phyloP scores from a whole-genome alignment of 1,140 invertebrate genomes.

The Drosophila tsacasi region DNA sequence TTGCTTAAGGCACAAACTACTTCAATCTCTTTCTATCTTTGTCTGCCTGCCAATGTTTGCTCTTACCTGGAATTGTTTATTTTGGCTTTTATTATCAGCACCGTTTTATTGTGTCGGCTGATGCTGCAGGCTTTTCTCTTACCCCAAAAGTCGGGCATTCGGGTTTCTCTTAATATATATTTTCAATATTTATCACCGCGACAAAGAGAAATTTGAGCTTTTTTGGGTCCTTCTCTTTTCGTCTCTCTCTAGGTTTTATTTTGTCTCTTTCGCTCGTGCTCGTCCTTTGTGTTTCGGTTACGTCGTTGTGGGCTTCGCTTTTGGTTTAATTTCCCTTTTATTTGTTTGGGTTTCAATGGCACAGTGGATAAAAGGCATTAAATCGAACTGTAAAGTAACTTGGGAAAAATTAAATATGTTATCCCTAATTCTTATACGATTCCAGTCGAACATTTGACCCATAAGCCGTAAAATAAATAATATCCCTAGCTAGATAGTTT shows the following conservation, averaged over 20 bases:
- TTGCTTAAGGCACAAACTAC: conserved; percentile 14
- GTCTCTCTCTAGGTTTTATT: neutral
- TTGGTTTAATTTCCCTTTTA: conserved; percentile 40
- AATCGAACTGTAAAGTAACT: neutral
- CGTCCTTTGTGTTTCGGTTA: conserved; percentile 32
- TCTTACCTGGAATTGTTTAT: conserved; percentile 30
- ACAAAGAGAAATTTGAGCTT: conserved; percentile 16
- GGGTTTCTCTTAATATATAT: conserved; percentile 46
- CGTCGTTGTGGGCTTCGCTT: conserved; percentile 33
- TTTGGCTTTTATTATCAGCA: conserved; percentile 18
- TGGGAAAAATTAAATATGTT: neutral
- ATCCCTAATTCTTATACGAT: neutral
- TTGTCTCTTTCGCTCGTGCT: conserved; percentile 1
- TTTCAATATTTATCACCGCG: conserved; percentile 50
- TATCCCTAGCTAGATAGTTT: too few relatives aligned
- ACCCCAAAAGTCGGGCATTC: conserved; percentile 24
- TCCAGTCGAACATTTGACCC: neutral
- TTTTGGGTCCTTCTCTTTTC: neutral
- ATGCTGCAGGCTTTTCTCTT: conserved; percentile 16
- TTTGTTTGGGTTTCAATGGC: conserved; percentile 23
- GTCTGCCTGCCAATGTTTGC: conserved; percentile 44
- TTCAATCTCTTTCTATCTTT: conserved; percentile 25
- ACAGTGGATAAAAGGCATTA: conserved; percentile 19
- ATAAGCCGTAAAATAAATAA: too few relatives aligned
- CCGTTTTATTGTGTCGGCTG: neutral